Evolutionary conservation across 1,140 invertebrate genomes (phyloP).

Genomic region (Cephus cinctus): DNA sequence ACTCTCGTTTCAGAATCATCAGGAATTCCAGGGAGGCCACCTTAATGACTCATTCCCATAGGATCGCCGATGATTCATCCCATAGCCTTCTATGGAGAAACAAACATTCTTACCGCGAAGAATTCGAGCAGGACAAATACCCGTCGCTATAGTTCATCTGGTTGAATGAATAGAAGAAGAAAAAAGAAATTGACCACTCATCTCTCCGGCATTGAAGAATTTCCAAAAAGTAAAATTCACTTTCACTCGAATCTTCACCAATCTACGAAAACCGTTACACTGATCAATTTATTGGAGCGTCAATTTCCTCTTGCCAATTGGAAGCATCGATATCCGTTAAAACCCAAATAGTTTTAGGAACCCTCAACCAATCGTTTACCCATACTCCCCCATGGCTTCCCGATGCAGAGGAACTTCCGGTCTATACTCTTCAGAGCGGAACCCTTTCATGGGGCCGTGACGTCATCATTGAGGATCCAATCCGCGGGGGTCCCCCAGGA

Average conservation of each 20-base stretch:
- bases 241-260: conserved; percentile 16
- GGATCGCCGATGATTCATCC: too few relatives aligned
- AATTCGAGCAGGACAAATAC: too few relatives aligned
- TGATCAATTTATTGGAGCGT: neutral
- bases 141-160: too few relatives aligned
- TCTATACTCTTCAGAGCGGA: conserved; percentile 36
- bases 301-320: neutral
- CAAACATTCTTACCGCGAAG: too few relatives aligned
- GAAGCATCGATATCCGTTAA: neutral
- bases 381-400: conserved; percentile 26
- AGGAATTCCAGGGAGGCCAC: too few relatives aligned
- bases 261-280: conserved; percentile 21
- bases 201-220: neutral
- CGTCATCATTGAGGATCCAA: conserved; percentile 38
- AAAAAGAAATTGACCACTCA: too few relatives aligned
- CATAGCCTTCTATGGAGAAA: too few relatives aligned
- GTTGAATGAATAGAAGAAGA: too few relatives aligned
- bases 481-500: conserved; percentile 46
- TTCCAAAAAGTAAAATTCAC: too few relatives aligned
- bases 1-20: too few relatives aligned
- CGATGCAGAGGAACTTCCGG: too few relatives aligned
- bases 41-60: too few relatives aligned
- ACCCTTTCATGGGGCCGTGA: conserved; percentile 25
- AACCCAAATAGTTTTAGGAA: conserved; percentile 17
- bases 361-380: conserved; percentile 26